A percentile compares a stretch with the other conserved stretches of the same genome.
These are phyloP conservation scores for Corvus moneduloides DNA, from an alignment of 2,113 vertebrate species.

Conservation along the genomic window DNA sequence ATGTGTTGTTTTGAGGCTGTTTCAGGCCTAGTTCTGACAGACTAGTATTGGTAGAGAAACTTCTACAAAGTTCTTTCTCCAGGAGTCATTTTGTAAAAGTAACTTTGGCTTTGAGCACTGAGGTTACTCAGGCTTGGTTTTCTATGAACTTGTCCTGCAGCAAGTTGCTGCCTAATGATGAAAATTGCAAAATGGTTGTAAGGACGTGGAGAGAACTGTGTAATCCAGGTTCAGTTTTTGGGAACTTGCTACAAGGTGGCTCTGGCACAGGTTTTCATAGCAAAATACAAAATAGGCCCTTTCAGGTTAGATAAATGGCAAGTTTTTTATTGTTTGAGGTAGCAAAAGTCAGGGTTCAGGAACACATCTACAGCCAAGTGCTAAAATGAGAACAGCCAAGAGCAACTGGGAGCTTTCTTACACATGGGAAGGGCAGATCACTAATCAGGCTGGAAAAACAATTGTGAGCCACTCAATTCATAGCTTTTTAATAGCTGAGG, in stretches of 20 bases:
- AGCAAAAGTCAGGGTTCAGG: background rate
- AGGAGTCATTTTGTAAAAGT: background rate
- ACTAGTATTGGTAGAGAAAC: background rate
- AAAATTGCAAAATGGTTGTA: background rate
- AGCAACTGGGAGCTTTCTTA: background rate
- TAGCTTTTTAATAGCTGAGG: background rate
- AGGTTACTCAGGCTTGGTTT: background rate
- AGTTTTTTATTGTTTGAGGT: background rate
- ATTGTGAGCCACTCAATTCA: background rate
- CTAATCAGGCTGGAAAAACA: background rate
- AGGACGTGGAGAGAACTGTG: background rate
- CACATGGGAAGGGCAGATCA: background rate
- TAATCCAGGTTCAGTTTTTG: background rate
- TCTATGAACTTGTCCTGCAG: background rate
- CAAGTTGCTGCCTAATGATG: background rate
- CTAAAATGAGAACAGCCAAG: background rate
- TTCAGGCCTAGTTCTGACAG: background rate
- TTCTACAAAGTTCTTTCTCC: background rate
- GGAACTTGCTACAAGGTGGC: background rate
- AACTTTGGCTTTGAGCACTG: background rate
- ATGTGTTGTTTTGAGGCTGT: background rate
- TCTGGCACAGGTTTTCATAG: background rate
- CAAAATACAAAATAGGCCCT: background rate
- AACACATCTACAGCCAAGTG: background rate
- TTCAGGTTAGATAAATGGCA: background rate